Conservation (phyloP, 2,797 vertebrate species). For the Artibeus jamaicensis region DNA sequence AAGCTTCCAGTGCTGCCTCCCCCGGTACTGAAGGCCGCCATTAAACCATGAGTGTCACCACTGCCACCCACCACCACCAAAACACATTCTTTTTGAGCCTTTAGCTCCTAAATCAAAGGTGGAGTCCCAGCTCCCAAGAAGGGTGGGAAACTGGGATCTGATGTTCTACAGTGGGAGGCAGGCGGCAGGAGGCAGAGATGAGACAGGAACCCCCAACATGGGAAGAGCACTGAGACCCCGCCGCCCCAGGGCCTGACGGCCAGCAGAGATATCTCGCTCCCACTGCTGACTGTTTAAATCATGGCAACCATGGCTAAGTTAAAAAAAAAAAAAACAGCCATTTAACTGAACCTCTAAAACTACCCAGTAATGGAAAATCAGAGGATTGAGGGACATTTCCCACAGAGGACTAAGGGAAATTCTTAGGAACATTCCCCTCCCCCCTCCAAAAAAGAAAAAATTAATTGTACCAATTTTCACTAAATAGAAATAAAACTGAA, state of each 20-base stretch:
- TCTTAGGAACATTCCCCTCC: not conserved
- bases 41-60: not conserved
- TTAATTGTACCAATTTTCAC: not conserved
- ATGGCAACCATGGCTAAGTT: not conserved
- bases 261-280: not conserved
- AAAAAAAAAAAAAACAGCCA: not conserved
- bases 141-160: not conserved
- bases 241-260: not conserved
- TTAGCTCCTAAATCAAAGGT: not conserved
- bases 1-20: not conserved
- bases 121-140: not conserved
- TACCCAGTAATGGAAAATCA: not conserved
- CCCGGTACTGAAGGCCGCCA: not conserved
- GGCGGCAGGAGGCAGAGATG: not conserved
- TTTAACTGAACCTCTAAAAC: not conserved
- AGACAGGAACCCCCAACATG: not conserved
- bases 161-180: not conserved
- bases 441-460: not conserved
- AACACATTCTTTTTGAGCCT: not conserved
- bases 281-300: not conserved
- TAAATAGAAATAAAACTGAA: slow-evolving; percentile 15
- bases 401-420: not conserved
- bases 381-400: not conserved
- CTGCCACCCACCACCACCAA: not conserved
- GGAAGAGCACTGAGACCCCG: not conserved